Evolutionary conservation across 92 coral and sea anemone species (phyloP).

Genomic region (Parazoanthus atlanticus): DNA sequence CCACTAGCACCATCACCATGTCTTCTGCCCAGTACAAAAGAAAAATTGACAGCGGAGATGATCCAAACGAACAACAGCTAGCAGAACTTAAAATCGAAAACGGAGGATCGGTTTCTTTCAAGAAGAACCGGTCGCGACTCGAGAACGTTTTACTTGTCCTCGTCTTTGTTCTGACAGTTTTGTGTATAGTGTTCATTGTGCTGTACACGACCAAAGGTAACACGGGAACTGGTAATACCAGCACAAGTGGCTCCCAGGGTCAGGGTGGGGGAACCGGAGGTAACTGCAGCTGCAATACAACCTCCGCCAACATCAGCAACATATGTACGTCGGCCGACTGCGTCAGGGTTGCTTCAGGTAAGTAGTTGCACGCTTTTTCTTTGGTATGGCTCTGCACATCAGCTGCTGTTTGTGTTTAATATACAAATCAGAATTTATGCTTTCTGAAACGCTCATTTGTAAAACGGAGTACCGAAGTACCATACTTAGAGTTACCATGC

Average conservation of each 20-base stretch:
- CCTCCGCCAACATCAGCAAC: background rate
- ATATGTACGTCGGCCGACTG: constrained; percentile 1
- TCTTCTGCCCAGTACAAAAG: constrained; percentile 42
- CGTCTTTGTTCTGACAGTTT: constrained; percentile 33
- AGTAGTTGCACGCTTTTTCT: background rate
- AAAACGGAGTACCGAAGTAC: too few species aligned
- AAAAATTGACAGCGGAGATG: constrained; percentile 50
- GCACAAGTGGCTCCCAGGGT: background rate
- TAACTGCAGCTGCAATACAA: constrained; percentile 2
- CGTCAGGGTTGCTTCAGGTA: constrained; percentile 34
- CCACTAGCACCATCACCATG: background rate
- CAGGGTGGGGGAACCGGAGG: background rate
- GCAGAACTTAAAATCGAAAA: constrained; percentile 7
- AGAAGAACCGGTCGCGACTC: constrained; percentile 41
- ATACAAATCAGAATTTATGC: too few species aligned
- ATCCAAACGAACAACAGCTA: background rate
- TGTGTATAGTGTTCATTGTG: constrained; percentile 49
- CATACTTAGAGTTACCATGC: background rate
- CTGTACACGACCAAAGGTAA: constrained; percentile 27
- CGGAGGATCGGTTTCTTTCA: background rate
- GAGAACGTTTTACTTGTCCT: constrained; percentile 48
- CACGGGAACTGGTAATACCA: background rate
- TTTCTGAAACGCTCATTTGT: too few species aligned
- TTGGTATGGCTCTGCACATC: background rate
- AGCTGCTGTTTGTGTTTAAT: background rate